Evolutionary conservation across 2,797 vertebrate genomes (phyloP).

Genomic region (Siniperca scherzeri): DNA sequence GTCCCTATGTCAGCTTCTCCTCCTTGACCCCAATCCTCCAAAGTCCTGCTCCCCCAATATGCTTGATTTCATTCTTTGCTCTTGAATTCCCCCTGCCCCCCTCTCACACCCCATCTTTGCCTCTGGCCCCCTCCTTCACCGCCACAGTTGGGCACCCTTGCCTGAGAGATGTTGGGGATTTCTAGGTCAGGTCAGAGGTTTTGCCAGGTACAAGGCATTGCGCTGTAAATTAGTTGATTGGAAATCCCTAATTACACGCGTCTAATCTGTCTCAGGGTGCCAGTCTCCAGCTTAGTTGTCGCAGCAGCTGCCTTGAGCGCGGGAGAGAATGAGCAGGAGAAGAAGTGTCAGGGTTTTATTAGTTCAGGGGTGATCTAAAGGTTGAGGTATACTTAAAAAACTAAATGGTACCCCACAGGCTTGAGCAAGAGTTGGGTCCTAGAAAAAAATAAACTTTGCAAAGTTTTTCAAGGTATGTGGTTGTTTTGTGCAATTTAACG

Average conservation of each 20-base stretch:
- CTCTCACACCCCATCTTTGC: slow-evolving; percentile 17
- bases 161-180: slow-evolving; percentile 51
- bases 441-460: background rate
- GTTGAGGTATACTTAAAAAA: slow-evolving; percentile 11
- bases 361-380: slow-evolving; percentile 17
- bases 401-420: background rate
- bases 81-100: slow-evolving; percentile 5
- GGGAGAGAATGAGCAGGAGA: slow-evolving; percentile 41
- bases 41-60: background rate
- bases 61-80: slow-evolving; percentile 41
- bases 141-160: slow-evolving; percentile 1
- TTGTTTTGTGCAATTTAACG: background rate
- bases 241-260: slow-evolving; percentile 87
- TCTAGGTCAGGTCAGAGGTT: slow-evolving; percentile 74
- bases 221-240: slow-evolving; percentile 90
- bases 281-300: slow-evolving; percentile 80
- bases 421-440: background rate
- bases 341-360: slow-evolving; percentile 4
- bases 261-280: slow-evolving; percentile 85
- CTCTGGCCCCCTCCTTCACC: background rate
- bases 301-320: slow-evolving; percentile 67
- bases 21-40: background rate
- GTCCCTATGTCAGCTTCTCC: background rate
- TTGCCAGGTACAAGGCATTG: slow-evolving; percentile 76
- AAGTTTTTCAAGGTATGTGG: background rate